Evolutionary conservation across 2,888 invertebrate genomes (phyloP).

Genomic region (Xanthorhoe spadicearia): DNA sequence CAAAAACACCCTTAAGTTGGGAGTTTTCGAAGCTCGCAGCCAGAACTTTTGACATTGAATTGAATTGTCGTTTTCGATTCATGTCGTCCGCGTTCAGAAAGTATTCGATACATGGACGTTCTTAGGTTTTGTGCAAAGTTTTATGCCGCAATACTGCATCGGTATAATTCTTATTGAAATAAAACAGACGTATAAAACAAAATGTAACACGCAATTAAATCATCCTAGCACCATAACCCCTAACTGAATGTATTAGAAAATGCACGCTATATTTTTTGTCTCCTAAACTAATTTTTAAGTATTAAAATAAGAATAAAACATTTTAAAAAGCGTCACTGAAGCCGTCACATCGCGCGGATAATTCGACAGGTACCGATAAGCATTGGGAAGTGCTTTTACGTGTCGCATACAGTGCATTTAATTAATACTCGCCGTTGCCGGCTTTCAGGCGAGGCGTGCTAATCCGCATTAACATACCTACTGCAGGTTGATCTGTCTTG

Average conservation of each 20-base stretch:
- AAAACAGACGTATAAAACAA: neutral
- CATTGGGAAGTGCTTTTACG: constrained; percentile 45
- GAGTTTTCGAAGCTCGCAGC: constrained; percentile 46
- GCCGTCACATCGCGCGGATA: constrained; percentile 30
- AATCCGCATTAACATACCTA: constrained; percentile 41
- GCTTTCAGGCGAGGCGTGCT: constrained; percentile 41
- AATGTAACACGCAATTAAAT: no score
- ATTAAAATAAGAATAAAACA: constrained; percentile 3
- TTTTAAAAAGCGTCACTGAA: constrained; percentile 22
- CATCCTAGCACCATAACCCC: no score
- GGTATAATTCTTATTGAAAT: neutral
- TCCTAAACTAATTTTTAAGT: neutral
- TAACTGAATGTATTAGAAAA: no score
- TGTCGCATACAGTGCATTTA: constrained; percentile 47
- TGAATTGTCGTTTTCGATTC: constrained; percentile 58
- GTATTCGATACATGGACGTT: constrained; percentile 40
- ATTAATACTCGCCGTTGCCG: constrained; percentile 44
- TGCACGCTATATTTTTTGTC: no score
- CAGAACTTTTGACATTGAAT: constrained; percentile 67
- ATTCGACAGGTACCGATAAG: constrained; percentile 43
- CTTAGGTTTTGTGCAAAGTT: constrained; percentile 35
- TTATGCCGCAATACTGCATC: constrained; percentile 7
- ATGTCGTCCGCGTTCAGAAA: constrained; percentile 37
- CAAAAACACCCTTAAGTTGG: constrained; percentile 58
- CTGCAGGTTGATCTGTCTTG: constrained; percentile 30